phyloP scores from a whole-genome alignment of 1,140 invertebrate species.

The Drepana arcuata region DNA sequence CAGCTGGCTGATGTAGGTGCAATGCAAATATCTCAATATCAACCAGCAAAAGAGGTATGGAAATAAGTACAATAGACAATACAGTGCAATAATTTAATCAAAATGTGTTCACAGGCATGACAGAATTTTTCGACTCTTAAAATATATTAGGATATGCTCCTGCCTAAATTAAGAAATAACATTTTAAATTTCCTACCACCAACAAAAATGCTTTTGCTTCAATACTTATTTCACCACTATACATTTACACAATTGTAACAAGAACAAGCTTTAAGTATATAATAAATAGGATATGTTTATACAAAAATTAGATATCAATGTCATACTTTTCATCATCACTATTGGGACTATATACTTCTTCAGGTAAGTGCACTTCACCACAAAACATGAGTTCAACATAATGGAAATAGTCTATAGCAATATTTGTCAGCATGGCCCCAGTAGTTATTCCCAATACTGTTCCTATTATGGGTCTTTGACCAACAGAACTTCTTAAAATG shows the following conservation, averaged over 20 bases:
- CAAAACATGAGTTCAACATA: conserved; percentile 68
- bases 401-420: conserved; percentile 66
- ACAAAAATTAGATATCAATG: conserved; percentile 49
- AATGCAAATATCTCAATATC: too few relatives aligned
- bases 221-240: conserved; percentile 9
- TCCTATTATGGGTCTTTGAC: conserved; percentile 54
- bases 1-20: too few relatives aligned
- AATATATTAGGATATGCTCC: too few relatives aligned
- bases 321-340: conserved; percentile 72
- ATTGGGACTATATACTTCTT: conserved; percentile 53
- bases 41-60: too few relatives aligned
- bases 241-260: too few relatives aligned
- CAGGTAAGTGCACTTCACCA: conserved; percentile 54
- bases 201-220: conserved; percentile 11
- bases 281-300: conserved; percentile 6
- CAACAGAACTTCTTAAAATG: conserved; percentile 61
- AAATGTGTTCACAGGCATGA: too few relatives aligned
- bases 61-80: too few relatives aligned
- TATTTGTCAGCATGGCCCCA: conserved; percentile 62
- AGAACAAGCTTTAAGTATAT: too few relatives aligned
- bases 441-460: conserved; percentile 56
- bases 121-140: too few relatives aligned
- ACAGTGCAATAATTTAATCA: too few relatives aligned
- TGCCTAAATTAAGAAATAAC: too few relatives aligned
- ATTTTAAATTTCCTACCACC: too few relatives aligned